Base-by-base conservation (phyloP, 1,140 invertebrate species). In the Holotrichia oblita region DNA sequence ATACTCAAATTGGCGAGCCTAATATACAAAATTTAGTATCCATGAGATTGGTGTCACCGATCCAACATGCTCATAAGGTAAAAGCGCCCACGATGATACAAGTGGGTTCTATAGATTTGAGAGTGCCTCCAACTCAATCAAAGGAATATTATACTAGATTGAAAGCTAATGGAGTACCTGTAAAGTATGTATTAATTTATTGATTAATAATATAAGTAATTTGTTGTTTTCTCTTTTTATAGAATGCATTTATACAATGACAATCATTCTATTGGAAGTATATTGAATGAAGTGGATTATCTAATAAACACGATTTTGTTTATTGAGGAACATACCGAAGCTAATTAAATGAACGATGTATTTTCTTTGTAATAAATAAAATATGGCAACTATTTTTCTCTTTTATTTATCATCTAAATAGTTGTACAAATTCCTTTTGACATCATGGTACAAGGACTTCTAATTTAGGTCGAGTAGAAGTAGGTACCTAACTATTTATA, bases 71-170 rank as follows among this genome's bases (percentile, higher is more conserved):
- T 14, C 89, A 92, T 81, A 91, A 93, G 83, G 93, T 97, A 0
- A 92, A 91, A 83, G 92, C 94, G 0, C 94, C 96, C n/a, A 94
- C 94, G 3, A 88, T 97, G 9, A 84, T 98, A 6, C 90, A 94
- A 83, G 86, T 98, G 69, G 97, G 96, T 2, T 91, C 91, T 34
- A 94, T 93, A 82, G 97, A 98, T 88, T 87, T 93, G 41, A 87
- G 97, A 55, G 96, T 98, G 7, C 94, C 95, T 12, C 87, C 90
- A n/a, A 90, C 89, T 84, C 95, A 96, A 87, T 93, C 93, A 0
- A 87, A 92, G 74, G 88, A 93, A 82, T 95, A 92, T 87, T 93
- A 93, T 81, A 87, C 91, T 80, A 87, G 90, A 78, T 85, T 94
- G 40, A 91, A 91, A 79, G 91, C 91, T 0, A 92, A 92, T 79